Evolutionary conservation across 2,888 invertebrate genomes (phyloP), one percentile per base, ranked within the genome.

Genomic region (Amiota communis): DNA sequence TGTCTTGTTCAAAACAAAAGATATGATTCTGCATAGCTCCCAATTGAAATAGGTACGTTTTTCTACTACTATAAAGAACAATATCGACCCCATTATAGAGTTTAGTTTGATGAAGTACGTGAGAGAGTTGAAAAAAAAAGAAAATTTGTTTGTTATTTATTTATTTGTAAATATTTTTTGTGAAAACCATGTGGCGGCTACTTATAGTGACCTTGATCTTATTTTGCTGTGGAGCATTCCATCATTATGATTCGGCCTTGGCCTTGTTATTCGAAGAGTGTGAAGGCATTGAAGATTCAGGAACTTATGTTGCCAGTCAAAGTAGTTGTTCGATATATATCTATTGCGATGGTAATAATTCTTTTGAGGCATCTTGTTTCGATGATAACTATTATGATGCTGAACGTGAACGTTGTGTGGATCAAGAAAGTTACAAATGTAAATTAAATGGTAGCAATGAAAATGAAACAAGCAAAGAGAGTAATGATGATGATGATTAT

Each of bases 281-380:
- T 51, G 56, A 57, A 8, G 74, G 70, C 36, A 71, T 75, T 17
- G 67, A 49, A 11, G n/a, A 51, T 20, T 20, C 36, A 20, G 78
- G 80, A 2, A 75, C 74, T 1, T 84, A 82, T 56, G 79, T 87
- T 48, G 78, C 81, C 8, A 84, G 81, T 56, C 67, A 68, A 4
- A 79, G 72, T 6, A 81, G 80, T 63, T 88, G 87, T 72, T 73
- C 81, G 6, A 82, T 78, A 61, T 88, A 87, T 72, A 83, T 87
- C 56, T 85, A 81, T 65, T 88, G 87, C 63, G 82, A 84, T 65
- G 82, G 80, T 9, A 77, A 79, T 0, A 75, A 80, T 6, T 85
- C 87, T 1, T 84, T 82, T 72, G 81, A 82, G 64, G 86, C 78
- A 10, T 81, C 79, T 48, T 88, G 88, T 70, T 77, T 84, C 11